phyloP scores from a whole-genome alignment of 2,113 vertebrate species.

The Sporophila hypoxantha region DNA sequence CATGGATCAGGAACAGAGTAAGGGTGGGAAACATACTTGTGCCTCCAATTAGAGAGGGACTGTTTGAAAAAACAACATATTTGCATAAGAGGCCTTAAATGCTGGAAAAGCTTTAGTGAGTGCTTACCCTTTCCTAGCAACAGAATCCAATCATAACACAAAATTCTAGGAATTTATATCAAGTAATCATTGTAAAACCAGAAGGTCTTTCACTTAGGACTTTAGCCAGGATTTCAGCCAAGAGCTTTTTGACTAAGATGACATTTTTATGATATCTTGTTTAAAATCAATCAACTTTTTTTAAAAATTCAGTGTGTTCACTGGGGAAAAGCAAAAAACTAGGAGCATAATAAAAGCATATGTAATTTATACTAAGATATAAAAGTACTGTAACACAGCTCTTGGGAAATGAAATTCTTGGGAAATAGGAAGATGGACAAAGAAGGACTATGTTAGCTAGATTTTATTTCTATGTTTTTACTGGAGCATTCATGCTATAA shows the following conservation, averaged over 20 bases:
- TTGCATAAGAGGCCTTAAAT: background rate
- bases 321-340: background rate
- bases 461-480: background rate
- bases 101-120: background rate
- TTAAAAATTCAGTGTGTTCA: background rate
- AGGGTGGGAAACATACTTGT: background rate
- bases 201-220: constrained; percentile 7
- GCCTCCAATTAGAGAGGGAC: background rate
- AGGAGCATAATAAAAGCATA: background rate
- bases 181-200: background rate
- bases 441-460: background rate
- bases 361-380: background rate
- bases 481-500: background rate
- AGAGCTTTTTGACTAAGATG: background rate
- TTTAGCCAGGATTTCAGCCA: background rate
- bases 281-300: background rate
- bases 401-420: background rate
- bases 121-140: background rate
- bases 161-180: background rate
- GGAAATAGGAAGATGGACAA: background rate
- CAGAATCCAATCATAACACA: background rate
- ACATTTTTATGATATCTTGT: background rate
- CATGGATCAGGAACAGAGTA: background rate
- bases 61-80: background rate
- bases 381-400: background rate